Evolutionary conservation across 2,888 invertebrate genomes (phyloP).

Genomic region (Hydrotaea cyrtoneurina): DNA sequence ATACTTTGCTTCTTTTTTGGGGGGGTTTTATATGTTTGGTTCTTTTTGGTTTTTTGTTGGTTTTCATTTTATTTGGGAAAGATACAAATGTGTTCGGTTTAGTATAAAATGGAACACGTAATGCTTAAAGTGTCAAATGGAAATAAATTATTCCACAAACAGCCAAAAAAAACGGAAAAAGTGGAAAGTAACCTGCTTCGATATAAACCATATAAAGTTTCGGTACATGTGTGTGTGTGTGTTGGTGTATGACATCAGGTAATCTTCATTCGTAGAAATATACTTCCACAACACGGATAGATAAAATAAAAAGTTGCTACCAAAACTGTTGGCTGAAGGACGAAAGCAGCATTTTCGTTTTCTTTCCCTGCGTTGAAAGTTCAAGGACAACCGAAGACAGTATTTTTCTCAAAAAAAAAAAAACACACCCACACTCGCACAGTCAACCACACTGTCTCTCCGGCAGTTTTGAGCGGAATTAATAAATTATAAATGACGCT

Average conservation of each 20-base stretch:
- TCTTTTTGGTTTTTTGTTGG: neutral
- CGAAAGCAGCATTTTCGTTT: neutral
- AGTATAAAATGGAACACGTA: slow-evolving; percentile 35
- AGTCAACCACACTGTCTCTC: neutral
- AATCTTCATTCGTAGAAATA: too few species aligned
- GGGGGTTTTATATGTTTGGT: neutral
- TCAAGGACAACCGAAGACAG: slow-evolving; percentile 47
- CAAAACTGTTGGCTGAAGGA: neutral
- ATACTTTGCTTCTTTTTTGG: neutral
- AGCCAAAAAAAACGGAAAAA: neutral
- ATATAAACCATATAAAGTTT: slow-evolving; percentile 24
- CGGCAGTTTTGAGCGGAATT: neutral
- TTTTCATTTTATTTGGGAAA: neutral
- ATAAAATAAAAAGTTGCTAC: neutral
- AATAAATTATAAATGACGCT: slow-evolving; percentile 30
- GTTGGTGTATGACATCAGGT: slow-evolving; percentile 4
- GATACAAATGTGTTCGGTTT: slow-evolving; percentile 27
- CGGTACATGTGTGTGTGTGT: neutral
- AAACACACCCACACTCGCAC: slow-evolving; percentile 1
- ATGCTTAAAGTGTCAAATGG: slow-evolving; percentile 50
- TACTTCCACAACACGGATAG: neutral
- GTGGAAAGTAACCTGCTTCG: neutral
- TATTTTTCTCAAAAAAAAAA: neutral
- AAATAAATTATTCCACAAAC: slow-evolving; percentile 46
- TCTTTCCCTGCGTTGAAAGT: slow-evolving; percentile 47